Evolutionary conservation across 2,113 vertebrate genomes (phyloP).

Genomic region (Daboia siamensis): DNA sequence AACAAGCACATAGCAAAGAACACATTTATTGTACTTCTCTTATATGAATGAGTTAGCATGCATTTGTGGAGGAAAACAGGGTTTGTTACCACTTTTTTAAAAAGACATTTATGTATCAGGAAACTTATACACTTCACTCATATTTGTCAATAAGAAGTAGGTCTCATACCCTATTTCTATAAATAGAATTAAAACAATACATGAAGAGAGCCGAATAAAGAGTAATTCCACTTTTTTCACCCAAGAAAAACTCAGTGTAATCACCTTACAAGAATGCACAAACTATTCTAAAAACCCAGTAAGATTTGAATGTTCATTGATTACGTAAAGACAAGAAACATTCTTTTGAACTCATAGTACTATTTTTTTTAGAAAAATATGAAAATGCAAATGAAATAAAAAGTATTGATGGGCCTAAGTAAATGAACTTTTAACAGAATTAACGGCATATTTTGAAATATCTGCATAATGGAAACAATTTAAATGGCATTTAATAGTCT

Average conservation of each 20-base stretch:
- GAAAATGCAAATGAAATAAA: background rate
- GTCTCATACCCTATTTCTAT: background rate
- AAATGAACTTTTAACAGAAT: background rate
- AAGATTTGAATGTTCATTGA: background rate
- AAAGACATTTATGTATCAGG: background rate
- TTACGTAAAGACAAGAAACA: background rate
- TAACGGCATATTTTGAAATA: background rate
- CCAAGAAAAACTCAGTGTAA: background rate
- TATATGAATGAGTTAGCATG: background rate
- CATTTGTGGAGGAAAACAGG: background rate
- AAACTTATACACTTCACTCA: background rate
- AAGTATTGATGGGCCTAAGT: background rate
- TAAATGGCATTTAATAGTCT: background rate
- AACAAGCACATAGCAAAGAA: background rate
- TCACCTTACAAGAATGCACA: background rate
- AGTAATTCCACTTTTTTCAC: background rate
- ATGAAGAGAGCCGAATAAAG: background rate
- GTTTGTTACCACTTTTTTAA: background rate
- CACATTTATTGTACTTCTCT: background rate
- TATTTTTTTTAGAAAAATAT: background rate
- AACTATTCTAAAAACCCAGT: background rate
- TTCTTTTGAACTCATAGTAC: background rate
- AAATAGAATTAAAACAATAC: background rate
- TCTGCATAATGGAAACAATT: background rate
- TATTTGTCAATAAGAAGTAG: background rate